phyloP scores from a whole-genome alignment of 1,140 invertebrate genomes.

The Pollicipes pollicipes region DNA sequence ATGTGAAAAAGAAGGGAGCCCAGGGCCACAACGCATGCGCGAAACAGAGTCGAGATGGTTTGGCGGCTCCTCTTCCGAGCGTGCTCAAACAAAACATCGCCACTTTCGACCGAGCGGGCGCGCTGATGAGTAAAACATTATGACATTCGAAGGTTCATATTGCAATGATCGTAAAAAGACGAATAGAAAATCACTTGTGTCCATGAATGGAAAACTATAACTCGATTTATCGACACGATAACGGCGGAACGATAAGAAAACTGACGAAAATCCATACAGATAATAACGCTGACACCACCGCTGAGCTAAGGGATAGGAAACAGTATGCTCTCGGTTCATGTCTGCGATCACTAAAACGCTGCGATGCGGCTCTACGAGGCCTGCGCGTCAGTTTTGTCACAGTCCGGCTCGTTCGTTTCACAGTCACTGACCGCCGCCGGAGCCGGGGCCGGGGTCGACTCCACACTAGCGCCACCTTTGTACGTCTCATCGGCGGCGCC shows the following conservation, averaged over 20 bases:
- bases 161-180: slow-evolving; percentile 2
- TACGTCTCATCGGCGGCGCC: not conserved
- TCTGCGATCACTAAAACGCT: not conserved
- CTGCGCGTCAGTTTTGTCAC: not conserved
- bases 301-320: slow-evolving; percentile 1
- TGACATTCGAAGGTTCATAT: not conserved
- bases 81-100: slow-evolving; percentile 1
- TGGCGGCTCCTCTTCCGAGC: not conserved
- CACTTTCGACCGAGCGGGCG: not conserved
- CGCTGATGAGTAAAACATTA: not conserved
- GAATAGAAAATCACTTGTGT: slow-evolving; percentile 1
- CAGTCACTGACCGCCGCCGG: not conserved
- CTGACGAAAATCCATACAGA: not conserved
- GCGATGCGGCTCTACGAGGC: not conserved
- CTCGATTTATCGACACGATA: not conserved
- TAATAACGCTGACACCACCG: not conserved
- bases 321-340: not conserved
- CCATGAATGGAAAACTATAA: slow-evolving; percentile 1
- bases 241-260: not conserved
- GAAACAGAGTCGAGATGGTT: not conserved
- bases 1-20: not conserved
- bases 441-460: not conserved
- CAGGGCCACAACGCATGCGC: not conserved
- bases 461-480: not conserved
- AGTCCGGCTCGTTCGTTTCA: not conserved